Percentiles rank a stretch among this genome's conserved stretches.
Conservation (phyloP, 2,113 vertebrate species). For the Tragulus kanchil region DNA sequence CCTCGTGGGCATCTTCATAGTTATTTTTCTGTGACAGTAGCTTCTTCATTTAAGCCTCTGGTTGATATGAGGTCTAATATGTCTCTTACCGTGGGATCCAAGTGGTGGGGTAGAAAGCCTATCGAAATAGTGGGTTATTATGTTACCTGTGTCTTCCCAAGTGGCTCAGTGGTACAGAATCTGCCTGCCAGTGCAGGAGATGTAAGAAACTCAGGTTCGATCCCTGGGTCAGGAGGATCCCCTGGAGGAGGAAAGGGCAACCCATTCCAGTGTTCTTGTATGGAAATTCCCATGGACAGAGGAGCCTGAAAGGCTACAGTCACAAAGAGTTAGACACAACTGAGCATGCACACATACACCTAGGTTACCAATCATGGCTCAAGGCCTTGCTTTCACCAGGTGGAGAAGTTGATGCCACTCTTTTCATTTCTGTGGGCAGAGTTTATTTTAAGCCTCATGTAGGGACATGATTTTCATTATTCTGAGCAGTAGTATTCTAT, state of each 20-base stretch:
- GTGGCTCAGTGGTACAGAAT: not conserved
- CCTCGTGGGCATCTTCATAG: no score
- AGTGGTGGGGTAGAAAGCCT: not conserved
- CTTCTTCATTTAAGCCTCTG: constrained; percentile 11
- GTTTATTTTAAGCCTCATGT: not conserved
- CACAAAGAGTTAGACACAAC: not conserved
- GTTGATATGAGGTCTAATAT: not conserved
- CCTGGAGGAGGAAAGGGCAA: not conserved
- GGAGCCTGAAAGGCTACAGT: not conserved
- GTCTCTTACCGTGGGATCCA: not conserved
- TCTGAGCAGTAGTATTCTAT: not conserved
- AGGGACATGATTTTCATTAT: constrained; percentile 1
- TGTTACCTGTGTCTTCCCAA: not conserved
- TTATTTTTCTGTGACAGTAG: not conserved
- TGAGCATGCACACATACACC: accelerated
- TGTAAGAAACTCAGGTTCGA: not conserved
- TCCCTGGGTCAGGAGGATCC: not conserved
- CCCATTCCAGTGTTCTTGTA: not conserved
- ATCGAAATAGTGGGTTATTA: not conserved
- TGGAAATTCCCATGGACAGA: not conserved
- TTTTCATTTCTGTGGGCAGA: not conserved
- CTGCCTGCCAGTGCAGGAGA: not conserved
- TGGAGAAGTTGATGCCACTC: not conserved
- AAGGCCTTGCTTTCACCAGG: not conserved
- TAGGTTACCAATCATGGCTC: not conserved